Evolutionary conservation across 1,140 invertebrate species (phyloP).

Genomic region (Pachypeltis micranthus): DNA sequence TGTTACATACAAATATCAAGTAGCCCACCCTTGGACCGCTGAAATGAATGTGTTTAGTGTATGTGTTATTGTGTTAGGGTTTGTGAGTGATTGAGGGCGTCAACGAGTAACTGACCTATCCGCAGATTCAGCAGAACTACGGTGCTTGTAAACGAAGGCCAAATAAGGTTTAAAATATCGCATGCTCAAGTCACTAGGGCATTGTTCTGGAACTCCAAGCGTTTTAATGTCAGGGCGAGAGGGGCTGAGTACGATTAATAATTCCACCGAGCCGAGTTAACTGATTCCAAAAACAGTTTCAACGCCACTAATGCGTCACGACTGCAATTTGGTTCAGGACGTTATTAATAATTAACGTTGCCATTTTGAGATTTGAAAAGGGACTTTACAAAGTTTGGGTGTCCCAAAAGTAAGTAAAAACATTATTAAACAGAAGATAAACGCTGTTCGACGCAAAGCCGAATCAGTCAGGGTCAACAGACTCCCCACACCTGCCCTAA

Average conservation of each 20-base stretch:
- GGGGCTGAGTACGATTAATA: background rate
- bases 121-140: background rate
- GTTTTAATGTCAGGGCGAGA: slow-evolving; percentile 17
- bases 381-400: no score
- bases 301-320: slow-evolving; percentile 17
- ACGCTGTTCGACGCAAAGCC: no score
- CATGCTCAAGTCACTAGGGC: background rate
- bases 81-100: background rate
- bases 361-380: no score
- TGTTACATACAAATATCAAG: no score
- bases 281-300: slow-evolving; percentile 12
- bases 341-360: background rate
- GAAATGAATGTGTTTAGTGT: no score
- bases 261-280: slow-evolving; percentile 5
- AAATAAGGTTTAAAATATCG: background rate
- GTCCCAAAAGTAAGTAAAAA: no score
- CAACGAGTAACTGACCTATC: background rate
- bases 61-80: no score
- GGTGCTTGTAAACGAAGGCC: background rate
- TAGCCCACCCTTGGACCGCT: no score
- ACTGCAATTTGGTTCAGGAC: slow-evolving; percentile 10
- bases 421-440: no score
- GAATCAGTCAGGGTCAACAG: no score
- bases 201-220: slow-evolving; percentile 17
- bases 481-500: no score